These are phyloP conservation scores for Sorex araneus DNA, from an alignment of 2,113 vertebrate species.

Conservation along the genomic window DNA sequence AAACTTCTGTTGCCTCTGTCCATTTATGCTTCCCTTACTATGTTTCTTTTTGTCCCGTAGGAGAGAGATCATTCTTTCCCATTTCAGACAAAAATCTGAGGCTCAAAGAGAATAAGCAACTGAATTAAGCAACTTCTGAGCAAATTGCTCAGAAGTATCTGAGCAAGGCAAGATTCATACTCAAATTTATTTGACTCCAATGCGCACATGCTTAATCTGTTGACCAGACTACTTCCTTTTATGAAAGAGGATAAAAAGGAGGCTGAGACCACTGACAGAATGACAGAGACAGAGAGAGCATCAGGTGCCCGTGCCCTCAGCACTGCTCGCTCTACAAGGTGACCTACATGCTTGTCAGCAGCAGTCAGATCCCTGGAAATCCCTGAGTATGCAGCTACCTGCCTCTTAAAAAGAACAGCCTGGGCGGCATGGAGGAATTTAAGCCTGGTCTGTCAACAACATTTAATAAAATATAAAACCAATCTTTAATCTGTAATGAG, in stretches of 20 bases:
- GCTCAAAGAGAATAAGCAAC: background rate
- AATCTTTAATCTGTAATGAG: background rate
- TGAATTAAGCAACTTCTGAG: background rate
- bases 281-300: background rate
- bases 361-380: background rate
- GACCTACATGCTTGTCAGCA: background rate
- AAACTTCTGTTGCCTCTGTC: no score
- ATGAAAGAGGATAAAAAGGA: background rate
- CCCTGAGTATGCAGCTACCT: background rate
- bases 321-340: background rate
- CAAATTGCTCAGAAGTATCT: background rate
- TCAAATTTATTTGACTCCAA: background rate
- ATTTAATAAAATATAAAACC: conserved; percentile 10
- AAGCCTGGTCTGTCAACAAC: background rate
- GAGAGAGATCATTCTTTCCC: no score
- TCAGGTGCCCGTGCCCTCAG: no score
- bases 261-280: background rate
- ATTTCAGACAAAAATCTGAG: background rate
- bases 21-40: no score
- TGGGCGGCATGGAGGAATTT: background rate
- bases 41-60: no score
- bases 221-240: background rate
- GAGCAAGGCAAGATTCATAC: background rate
- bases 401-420: background rate
- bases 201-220: background rate